These are phyloP conservation scores for Allophyes oxyacanthae DNA, from an alignment of 2,888 invertebrate genomes.

Conservation along the genomic window DNA sequence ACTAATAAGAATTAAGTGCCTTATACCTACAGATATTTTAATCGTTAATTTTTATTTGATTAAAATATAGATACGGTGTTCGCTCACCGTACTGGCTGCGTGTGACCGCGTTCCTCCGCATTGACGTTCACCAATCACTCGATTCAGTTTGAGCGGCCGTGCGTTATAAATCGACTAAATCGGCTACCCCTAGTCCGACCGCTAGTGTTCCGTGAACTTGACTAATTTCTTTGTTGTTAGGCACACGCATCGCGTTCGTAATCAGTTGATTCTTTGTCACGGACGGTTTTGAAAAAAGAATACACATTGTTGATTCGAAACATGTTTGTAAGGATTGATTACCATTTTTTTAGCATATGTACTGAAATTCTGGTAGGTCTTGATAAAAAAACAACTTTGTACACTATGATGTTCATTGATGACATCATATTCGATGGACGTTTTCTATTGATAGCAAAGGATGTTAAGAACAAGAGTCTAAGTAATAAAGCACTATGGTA, in stretches of 20 bases:
- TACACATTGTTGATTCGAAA: slow-evolving; percentile 10
- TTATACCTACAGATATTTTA: slow-evolving; percentile 8
- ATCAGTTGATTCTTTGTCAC: slow-evolving; percentile 44
- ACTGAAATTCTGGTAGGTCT: background rate
- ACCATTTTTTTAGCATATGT: background rate
- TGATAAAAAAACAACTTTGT: too few relatives aligned
- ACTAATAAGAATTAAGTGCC: too few relatives aligned
- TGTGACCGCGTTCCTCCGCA: slow-evolving; percentile 56
- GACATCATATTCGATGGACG: too few relatives aligned
- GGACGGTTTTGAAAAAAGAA: slow-evolving; percentile 21
- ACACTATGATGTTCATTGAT: too few relatives aligned
- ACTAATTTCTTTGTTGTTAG: slow-evolving; percentile 62
- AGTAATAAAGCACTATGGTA: too few relatives aligned
- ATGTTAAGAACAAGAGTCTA: too few relatives aligned
- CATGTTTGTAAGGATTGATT: background rate
- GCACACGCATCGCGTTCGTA: slow-evolving; percentile 51
- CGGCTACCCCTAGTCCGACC: slow-evolving; percentile 50
- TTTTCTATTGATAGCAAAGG: too few relatives aligned
- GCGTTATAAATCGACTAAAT: slow-evolving; percentile 65
- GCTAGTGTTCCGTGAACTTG: slow-evolving; percentile 56
- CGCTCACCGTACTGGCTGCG: slow-evolving; percentile 42
- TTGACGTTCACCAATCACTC: slow-evolving; percentile 72
- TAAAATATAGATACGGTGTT: slow-evolving; percentile 29
- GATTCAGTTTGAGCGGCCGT: slow-evolving; percentile 84
- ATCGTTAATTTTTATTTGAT: slow-evolving; percentile 12